Evolutionary conservation across 2,888 invertebrate genomes (phyloP), one percentile per base, ranked within the genome.

Genomic region (Epinotia demarniana): DNA sequence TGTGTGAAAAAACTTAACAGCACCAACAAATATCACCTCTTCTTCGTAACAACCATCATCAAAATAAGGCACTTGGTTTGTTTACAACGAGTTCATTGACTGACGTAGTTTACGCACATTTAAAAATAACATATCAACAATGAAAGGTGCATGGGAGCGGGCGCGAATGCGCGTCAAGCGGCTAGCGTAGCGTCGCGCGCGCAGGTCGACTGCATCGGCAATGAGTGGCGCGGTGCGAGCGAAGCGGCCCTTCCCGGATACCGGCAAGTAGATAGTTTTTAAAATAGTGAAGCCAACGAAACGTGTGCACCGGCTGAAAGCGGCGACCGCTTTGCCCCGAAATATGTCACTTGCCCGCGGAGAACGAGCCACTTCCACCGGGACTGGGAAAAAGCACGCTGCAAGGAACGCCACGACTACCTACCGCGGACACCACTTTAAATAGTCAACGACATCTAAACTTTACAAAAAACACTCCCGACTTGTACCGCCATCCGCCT

Each of bases 271-370:
- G 91, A 91, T 91, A 89, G 90, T 91, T 92, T 93, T 92, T 92
- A 90, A 92, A 93, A 92, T 93, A 93, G 91, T 92, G 93, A 92
- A 92, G 88, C 90, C 89, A 92, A 92, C 92, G 92, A 91, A 92
- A 92, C 93, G 92, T 91, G 92, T 92, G 88, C 88, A 89, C 90
- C 84, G 92, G 88, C 92, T 92, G 91, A 92, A 92, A 92, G 93
- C 92, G 89, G 90, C 92, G 89, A 87, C 86, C 88, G 91, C 88
- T 93, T 91, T 93, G 92, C 91, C 91, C 86, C 87, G 85, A 92
- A 92, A 92, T 92, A 86, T 92, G 92, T 92, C 92, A 91, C 91
- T 93, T 89, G 90, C 82, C 85, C 84, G 84, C 84, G 80, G 82
- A 84, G 83, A 83, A 80, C 81, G 79, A 80, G 83, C 80, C 82